A percentile compares a stretch with the other conserved stretches of the same genome.
Conservation (phyloP, 2,888 invertebrate genomes). For the Flexamia atlantica region DNA sequence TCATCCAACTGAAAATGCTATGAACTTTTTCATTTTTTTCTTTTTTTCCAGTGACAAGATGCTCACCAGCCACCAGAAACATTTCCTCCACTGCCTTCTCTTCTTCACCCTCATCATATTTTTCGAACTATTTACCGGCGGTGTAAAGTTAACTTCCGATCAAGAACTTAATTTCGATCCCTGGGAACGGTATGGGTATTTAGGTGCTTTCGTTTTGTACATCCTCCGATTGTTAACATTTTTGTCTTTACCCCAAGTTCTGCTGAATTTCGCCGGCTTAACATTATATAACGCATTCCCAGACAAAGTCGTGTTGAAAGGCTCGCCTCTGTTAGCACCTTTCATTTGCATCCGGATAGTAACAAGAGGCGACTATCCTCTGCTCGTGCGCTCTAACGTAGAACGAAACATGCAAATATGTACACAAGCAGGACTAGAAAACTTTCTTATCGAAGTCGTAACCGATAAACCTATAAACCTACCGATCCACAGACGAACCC, state of each 20-base stretch:
- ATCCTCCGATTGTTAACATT: slow-evolving; percentile 88
- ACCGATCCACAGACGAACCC: slow-evolving; percentile 87
- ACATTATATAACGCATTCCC: slow-evolving; percentile 96
- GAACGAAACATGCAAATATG: slow-evolving; percentile 92
- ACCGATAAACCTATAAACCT: slow-evolving; percentile 92
- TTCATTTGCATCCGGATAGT: slow-evolving; percentile 97
- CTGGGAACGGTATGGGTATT: slow-evolving; percentile 88
- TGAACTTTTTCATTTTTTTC: too few species aligned
- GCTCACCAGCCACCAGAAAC: slow-evolving; percentile 85
- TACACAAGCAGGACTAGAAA: slow-evolving; percentile 93
- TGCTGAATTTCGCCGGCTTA: slow-evolving; percentile 92
- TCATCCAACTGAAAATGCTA: too few species aligned
- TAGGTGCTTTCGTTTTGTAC: slow-evolving; percentile 87
- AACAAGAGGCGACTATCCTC: slow-evolving; percentile 95
- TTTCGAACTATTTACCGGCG: slow-evolving; percentile 81
- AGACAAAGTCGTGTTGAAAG: slow-evolving; percentile 92
- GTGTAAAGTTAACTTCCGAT: slow-evolving; percentile 76
- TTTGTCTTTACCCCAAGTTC: slow-evolving; percentile 91
- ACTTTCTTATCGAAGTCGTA: slow-evolving; percentile 97
- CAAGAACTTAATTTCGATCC: slow-evolving; percentile 82
- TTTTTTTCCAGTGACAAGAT: slow-evolving; percentile 69
- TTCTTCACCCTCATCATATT: slow-evolving; percentile 85
- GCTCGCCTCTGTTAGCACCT: slow-evolving; percentile 94
- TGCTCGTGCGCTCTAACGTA: slow-evolving; percentile 92
- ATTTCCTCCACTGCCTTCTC: slow-evolving; percentile 88